A percentile compares a stretch with the other conserved stretches of the same genome.
Conservation (phyloP, 2,113 vertebrate species). For the Hippolais icterina region DNA sequence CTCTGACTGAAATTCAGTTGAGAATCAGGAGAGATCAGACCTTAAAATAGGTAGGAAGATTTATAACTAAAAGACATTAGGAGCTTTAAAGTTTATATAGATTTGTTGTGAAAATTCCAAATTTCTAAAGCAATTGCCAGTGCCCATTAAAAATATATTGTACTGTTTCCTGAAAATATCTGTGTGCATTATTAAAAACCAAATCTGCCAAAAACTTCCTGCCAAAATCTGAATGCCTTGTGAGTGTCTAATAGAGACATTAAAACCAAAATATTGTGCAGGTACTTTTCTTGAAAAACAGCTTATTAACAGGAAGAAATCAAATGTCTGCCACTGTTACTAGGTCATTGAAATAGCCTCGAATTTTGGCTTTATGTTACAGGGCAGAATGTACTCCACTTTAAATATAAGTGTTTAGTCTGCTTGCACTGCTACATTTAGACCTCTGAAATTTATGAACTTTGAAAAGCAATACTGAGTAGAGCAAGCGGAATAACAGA, state of each 20-base stretch:
- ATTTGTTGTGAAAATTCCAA: neutral
- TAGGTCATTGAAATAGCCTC: neutral
- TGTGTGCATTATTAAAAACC: neutral
- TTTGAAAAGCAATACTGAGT: neutral
- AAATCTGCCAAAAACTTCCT: neutral
- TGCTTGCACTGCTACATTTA: neutral
- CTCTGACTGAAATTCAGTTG: neutral
- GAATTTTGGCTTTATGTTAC: neutral
- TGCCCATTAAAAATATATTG: neutral
- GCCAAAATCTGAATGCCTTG: neutral
- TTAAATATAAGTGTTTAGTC: neutral
- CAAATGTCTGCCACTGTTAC: neutral
- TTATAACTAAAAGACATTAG: neutral
- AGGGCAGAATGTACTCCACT: neutral
- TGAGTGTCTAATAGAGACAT: neutral
- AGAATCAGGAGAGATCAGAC: neutral
- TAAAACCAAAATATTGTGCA: neutral
- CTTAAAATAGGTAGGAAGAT: neutral
- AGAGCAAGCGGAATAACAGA: neutral
- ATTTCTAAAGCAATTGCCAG: neutral
- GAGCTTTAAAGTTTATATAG: neutral
- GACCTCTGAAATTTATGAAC: constrained; percentile 7
- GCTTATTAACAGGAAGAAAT: neutral
- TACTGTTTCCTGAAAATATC: neutral
- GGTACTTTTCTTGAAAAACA: neutral